phyloP scores from a whole-genome alignment of 2,888 invertebrate genomes.

The Pyrgus malvae region DNA sequence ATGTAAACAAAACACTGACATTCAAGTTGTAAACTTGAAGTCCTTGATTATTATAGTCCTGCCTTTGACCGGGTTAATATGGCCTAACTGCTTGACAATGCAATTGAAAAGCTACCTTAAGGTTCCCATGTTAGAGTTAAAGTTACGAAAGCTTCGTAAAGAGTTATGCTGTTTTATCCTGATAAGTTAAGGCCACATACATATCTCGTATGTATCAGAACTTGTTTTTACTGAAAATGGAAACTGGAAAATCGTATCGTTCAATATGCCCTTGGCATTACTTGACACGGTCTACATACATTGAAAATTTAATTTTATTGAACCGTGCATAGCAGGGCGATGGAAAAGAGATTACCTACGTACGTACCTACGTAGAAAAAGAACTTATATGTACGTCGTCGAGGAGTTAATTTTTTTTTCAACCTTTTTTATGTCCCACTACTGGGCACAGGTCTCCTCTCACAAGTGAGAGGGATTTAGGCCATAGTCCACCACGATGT shows the following conservation, averaged over 20 bases:
- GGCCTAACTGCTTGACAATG: slow-evolving; percentile 2
- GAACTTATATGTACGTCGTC: no score
- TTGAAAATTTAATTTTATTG: slow-evolving; percentile 18
- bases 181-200: neutral
- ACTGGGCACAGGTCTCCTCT: no score
- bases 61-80: slow-evolving; percentile 29
- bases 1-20: slow-evolving; percentile 73
- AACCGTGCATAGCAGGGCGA: neutral
- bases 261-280: slow-evolving; percentile 69
- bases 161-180: slow-evolving; percentile 1
- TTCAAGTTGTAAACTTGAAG: slow-evolving; percentile 71
- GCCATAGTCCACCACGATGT: no score
- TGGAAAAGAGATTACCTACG: neutral
- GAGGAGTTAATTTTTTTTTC: no score
- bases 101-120: slow-evolving; percentile 1
- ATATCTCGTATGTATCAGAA: slow-evolving; percentile 46
- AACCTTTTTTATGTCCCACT: no score
- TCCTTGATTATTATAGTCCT: slow-evolving; percentile 68
- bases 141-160: neutral
- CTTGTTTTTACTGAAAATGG: slow-evolving; percentile 79
- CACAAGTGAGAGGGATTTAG: no score
- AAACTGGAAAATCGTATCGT: slow-evolving; percentile 71
- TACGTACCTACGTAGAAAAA: no score
- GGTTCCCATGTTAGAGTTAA: neutral
- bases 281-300: slow-evolving; percentile 44